Conservation (phyloP, 2,888 invertebrate species). For the Nomada hirtipes region DNA sequence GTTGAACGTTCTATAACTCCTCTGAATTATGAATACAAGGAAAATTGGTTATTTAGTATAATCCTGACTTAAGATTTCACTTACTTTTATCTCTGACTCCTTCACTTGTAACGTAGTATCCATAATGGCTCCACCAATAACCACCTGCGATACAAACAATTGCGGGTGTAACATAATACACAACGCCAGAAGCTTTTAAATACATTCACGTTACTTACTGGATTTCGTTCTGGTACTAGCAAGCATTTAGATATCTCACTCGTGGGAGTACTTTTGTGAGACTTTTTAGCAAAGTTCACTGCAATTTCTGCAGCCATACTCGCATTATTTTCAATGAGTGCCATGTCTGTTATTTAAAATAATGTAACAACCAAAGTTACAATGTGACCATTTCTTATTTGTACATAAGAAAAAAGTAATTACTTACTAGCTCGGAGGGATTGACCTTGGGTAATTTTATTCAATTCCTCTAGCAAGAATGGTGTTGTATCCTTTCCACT, state of each 20-base stretch:
- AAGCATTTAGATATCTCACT: background rate
- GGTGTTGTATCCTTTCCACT: conserved; percentile 96
- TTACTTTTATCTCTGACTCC: conserved; percentile 89
- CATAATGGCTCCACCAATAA: conserved; percentile 92
- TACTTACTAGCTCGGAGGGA: conserved; percentile 93
- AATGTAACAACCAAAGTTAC: background rate
- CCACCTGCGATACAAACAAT: conserved; percentile 84
- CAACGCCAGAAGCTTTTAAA: too few relatives aligned
- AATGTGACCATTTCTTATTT: background rate
- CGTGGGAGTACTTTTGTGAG: background rate
- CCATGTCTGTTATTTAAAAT: conserved; percentile 88
- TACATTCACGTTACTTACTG: conserved; percentile 65
- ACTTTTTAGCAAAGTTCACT: conserved; percentile 71
- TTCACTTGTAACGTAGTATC: conserved; percentile 89
- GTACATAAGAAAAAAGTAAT: conserved; percentile 1
- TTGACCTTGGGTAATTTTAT: conserved; percentile 91
- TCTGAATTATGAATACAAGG: conserved; percentile 79
- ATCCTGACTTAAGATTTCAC: conserved; percentile 66
- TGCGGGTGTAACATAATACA: background rate
- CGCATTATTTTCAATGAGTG: conserved; percentile 97
- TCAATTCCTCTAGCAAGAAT: conserved; percentile 92
- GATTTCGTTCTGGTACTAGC: conserved; percentile 51
- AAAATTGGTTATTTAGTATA: conserved; percentile 83
- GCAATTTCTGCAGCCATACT: conserved; percentile 93
- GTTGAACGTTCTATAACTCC: conserved; percentile 78